Conservation (phyloP, 2,888 invertebrate species). For the Anorthoa munda region DNA sequence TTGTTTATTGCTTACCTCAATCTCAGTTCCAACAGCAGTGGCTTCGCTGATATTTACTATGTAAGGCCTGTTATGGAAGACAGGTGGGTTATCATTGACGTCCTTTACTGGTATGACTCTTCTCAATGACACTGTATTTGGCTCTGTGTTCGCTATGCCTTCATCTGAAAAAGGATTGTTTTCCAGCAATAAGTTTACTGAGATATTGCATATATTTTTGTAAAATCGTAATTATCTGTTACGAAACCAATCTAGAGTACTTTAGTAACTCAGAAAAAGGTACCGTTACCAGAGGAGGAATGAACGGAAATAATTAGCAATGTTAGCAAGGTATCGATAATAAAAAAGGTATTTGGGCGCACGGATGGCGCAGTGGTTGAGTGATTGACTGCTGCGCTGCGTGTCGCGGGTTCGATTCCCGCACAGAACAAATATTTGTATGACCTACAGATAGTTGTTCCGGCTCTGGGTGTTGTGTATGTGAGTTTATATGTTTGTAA, state of each 20-base stretch:
- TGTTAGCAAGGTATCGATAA: slow-evolving; percentile 48
- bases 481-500: too few species aligned
- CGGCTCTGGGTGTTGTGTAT: too few species aligned
- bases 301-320: slow-evolving; percentile 46
- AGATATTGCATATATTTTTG: not conserved
- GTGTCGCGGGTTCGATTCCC: too few species aligned
- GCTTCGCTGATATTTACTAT: slow-evolving; percentile 93
- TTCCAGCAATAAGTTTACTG: not conserved
- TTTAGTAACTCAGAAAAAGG: not conserved
- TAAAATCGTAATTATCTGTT: not conserved
- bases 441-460: too few species aligned
- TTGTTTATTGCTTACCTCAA: slow-evolving; percentile 84
- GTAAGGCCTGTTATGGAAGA: slow-evolving; percentile 94
- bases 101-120: slow-evolving; percentile 95
- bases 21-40: slow-evolving; percentile 91
- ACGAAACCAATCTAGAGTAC: not conserved
- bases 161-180: slow-evolving; percentile 89
- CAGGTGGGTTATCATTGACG: slow-evolving; percentile 95
- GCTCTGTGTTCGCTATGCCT: slow-evolving; percentile 93
- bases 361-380: too few species aligned
- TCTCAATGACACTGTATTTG: slow-evolving; percentile 94
- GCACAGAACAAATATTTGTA: too few species aligned
- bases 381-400: too few species aligned
- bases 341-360: too few species aligned
- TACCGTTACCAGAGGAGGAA: slow-evolving; percentile 8